These are phyloP conservation scores for Drosophila oshimai DNA, from an alignment of 1,140 invertebrate species.

Conservation along the genomic window DNA sequence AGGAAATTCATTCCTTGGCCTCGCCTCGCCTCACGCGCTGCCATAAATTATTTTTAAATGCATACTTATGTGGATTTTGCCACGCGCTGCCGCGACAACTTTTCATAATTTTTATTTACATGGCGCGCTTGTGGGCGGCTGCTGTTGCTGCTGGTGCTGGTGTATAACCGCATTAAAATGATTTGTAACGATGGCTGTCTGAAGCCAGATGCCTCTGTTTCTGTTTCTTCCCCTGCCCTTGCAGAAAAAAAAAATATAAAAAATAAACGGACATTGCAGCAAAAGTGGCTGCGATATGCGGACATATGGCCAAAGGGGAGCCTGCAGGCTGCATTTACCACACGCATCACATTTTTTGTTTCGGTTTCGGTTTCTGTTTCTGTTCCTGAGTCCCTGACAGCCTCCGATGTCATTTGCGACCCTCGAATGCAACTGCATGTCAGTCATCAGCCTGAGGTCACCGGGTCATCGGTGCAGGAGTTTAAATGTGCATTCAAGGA, in stretches of 20 bases:
- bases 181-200: conserved; percentile 39
- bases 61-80: conserved; percentile 69
- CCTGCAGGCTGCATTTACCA: conserved; percentile 14
- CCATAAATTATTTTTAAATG: conserved; percentile 72
- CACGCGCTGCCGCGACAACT: conserved; percentile 60
- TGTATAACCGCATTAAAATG: conserved; percentile 52
- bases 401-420: conserved; percentile 4
- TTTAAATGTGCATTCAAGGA: neutral
- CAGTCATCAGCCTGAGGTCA: conserved; percentile 19
- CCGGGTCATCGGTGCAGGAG: neutral
- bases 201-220: conserved; percentile 1
- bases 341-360: conserved; percentile 25
- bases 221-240: too few species aligned
- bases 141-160: neutral
- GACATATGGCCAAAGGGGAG: neutral
- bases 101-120: conserved; percentile 68
- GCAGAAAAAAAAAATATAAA: neutral
- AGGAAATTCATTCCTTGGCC: conserved; percentile 19
- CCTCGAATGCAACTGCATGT: conserved; percentile 5
- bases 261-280: conserved; percentile 13
- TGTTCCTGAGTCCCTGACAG: neutral
- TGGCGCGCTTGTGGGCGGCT: conserved; percentile 24
- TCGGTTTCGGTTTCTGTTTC: too few species aligned
- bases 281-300: conserved; percentile 37
- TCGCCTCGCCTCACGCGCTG: too few species aligned